phyloP scores from a whole-genome alignment of 1,140 invertebrate species.

The Paraescarpia echinospica region DNA sequence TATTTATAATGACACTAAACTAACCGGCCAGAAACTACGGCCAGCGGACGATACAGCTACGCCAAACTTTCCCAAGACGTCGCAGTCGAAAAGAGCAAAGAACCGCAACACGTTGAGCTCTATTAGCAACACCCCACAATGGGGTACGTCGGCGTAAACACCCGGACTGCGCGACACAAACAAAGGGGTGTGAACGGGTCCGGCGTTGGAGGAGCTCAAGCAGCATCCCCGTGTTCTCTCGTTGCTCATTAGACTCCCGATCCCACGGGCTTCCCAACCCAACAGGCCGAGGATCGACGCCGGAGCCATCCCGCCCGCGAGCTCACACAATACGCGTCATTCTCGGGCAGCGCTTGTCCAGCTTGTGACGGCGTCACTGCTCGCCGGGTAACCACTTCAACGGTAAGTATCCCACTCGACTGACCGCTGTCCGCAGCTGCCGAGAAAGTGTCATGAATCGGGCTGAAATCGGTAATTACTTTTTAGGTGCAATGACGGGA shows the following conservation, averaged over 20 bases:
- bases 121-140: conserved; percentile 1
- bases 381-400: background rate
- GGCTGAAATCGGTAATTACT: background rate
- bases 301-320: background rate
- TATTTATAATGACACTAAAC: background rate
- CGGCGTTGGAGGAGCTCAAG: background rate
- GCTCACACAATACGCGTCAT: background rate
- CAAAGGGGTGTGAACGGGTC: background rate
- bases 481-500: background rate
- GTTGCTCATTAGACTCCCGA: background rate
- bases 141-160: background rate
- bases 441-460: background rate
- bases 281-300: background rate
- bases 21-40: background rate
- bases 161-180: background rate
- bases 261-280: background rate
- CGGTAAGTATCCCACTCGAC: conserved; percentile 3
- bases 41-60: background rate
- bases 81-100: background rate
- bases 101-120: background rate
- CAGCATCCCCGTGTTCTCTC: background rate
- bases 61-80: background rate
- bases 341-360: background rate
- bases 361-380: background rate
- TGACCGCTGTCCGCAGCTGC: background rate